Evolutionary conservation across 23 tunicate species (phyloP).

Genomic region (Diplosoma virens): DNA sequence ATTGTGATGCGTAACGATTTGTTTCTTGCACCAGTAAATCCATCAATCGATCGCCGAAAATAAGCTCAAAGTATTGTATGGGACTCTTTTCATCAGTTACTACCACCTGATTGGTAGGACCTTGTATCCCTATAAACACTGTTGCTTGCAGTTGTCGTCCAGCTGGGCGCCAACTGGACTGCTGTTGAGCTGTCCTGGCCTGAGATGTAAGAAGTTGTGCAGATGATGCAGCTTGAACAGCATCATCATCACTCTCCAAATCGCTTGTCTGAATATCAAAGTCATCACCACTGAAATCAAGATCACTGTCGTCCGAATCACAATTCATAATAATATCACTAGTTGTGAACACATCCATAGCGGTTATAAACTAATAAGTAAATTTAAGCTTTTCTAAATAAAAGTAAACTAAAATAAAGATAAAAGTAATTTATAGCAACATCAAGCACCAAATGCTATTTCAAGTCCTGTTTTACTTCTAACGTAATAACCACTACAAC

Average conservation of each 20-base stretch:
- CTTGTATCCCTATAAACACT: slow-evolving; percentile 6
- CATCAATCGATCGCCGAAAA: neutral
- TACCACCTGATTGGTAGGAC: neutral
- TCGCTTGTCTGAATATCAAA: neutral
- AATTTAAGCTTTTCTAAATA: too few relatives aligned
- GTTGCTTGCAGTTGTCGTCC: slow-evolving; percentile 1
- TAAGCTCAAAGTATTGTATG: neutral
- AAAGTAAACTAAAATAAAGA: too few relatives aligned
- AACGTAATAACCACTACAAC: too few relatives aligned
- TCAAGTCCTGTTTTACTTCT: neutral
- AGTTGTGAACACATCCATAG: neutral
- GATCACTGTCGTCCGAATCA: slow-evolving; percentile 18
- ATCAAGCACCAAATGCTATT: neutral
- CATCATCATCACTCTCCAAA: slow-evolving; percentile 14
- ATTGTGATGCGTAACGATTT: slow-evolving; percentile 25
- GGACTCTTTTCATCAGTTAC: slow-evolving; percentile 19
- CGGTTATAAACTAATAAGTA: too few relatives aligned
- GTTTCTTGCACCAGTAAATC: slow-evolving; percentile 4
- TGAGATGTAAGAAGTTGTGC: neutral
- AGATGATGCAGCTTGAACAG: neutral
- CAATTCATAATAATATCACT: slow-evolving; percentile 1
- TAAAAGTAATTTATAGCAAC: neutral
- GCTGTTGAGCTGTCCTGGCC: neutral
- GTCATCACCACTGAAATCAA: neutral
- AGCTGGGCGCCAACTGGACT: slow-evolving; percentile 9